Conservation (phyloP, 2,113 vertebrate species). For the Litocranius walleri region DNA sequence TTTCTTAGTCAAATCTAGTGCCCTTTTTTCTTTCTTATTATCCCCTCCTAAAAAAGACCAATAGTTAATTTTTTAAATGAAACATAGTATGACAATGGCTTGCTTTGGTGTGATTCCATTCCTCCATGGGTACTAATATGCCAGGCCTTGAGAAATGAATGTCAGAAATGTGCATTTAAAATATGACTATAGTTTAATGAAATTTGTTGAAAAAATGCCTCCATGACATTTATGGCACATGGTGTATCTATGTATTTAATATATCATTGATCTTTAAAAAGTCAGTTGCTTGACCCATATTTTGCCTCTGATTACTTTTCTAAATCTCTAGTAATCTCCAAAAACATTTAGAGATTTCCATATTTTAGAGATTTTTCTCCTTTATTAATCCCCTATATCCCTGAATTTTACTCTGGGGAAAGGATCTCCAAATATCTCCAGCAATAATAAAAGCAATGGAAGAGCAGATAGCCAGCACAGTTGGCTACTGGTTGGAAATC, state of each 20-base stretch:
- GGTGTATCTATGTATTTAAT: constrained; percentile 48
- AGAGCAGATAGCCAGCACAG: constrained; percentile 53
- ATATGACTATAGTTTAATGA: constrained; percentile 52
- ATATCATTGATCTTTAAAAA: constrained; percentile 62
- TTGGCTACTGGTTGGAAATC: constrained; percentile 59
- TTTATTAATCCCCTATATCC: constrained; percentile 79
- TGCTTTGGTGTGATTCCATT: neutral
- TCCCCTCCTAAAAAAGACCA: neutral
- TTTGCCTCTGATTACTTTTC: constrained; percentile 78
- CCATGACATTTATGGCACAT: constrained; percentile 49
- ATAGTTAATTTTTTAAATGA: neutral
- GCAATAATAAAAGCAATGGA: constrained; percentile 50
- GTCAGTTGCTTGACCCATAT: constrained; percentile 68
- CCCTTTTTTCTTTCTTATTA: neutral
- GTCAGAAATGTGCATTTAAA: constrained; percentile 25
- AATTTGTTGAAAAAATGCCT: constrained; percentile 58
- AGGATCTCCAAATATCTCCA: constrained; percentile 55
- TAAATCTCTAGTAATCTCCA: constrained; percentile 81
- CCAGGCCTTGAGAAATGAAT: neutral
- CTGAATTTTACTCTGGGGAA: constrained; percentile 76
- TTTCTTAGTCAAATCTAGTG: neutral
- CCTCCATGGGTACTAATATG: constrained; percentile 10
- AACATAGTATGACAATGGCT: neutral
- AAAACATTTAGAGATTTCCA: constrained; percentile 78
- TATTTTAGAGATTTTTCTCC: constrained; percentile 71